phyloP scores from a whole-genome alignment of 2,888 invertebrate genomes.

The Heterodera filipjevi region DNA sequence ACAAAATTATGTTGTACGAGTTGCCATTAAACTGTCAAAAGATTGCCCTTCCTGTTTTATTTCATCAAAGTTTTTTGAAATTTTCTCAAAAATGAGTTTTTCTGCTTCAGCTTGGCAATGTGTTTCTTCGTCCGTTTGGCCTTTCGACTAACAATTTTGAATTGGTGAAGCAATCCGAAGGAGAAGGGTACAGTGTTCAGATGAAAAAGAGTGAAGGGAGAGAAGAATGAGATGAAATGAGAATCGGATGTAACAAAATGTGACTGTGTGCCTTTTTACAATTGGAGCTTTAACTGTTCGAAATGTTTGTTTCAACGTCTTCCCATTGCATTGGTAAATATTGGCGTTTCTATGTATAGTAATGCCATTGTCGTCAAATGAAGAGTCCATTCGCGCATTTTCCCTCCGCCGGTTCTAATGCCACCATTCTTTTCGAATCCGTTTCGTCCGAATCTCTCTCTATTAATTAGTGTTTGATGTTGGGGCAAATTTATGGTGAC shows the following conservation, averaged over 20 bases:
- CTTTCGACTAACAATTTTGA: constrained; percentile 3
- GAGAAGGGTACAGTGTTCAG: background rate
- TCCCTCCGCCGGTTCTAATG: background rate
- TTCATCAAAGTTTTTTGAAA: too few relatives aligned
- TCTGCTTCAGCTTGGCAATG: background rate
- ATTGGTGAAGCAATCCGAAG: background rate
- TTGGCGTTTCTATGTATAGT: background rate
- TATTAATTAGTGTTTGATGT: background rate
- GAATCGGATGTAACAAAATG: background rate
- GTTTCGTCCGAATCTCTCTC: background rate
- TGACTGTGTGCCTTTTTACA: background rate
- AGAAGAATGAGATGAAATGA: background rate
- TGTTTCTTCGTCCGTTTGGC: background rate
- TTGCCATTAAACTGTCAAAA: too few relatives aligned
- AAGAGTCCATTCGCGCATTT: background rate
- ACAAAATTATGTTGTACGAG: too few relatives aligned
- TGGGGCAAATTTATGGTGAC: background rate
- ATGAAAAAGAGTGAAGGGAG: background rate
- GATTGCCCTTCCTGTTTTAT: too few relatives aligned
- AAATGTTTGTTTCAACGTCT: background rate
- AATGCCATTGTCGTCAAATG: background rate
- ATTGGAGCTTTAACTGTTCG: background rate
- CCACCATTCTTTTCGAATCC: background rate
- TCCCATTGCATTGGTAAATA: background rate
- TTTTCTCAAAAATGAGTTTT: background rate